Conservation (phyloP, 2,797 vertebrate species). For the Coracias cyanogaster region DNA sequence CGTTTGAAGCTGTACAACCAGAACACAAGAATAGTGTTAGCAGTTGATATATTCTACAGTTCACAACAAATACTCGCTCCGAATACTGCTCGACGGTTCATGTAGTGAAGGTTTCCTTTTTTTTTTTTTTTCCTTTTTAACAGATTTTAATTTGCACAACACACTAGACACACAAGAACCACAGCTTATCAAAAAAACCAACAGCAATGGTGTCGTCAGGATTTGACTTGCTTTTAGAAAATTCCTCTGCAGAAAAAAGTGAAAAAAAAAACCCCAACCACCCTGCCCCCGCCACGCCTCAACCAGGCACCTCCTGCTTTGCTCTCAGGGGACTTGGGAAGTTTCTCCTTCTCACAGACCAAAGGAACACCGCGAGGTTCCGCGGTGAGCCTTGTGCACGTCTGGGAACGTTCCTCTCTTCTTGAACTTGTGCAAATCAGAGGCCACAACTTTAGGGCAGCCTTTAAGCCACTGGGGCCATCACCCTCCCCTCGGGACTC, state of each 20-base stretch:
- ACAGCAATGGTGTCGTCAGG: conserved; percentile 58
- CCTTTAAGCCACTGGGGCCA: not conserved
- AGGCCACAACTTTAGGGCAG: conserved; percentile 24
- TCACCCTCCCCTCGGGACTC: not conserved
- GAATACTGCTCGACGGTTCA: conserved; percentile 78
- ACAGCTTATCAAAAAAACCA: conserved; percentile 68
- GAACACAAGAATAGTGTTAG: conserved; percentile 78
- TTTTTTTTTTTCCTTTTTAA: not conserved
- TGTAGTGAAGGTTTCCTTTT: conserved; percentile 72
- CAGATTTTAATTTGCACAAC: conserved; percentile 66
- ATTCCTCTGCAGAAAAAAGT: conserved; percentile 65
- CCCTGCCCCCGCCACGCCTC: not conserved
- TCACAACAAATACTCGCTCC: conserved; percentile 75
- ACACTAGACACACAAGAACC: conserved; percentile 73
- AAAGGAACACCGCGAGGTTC: not conserved
- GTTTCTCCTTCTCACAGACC: not conserved
- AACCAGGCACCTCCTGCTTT: not conserved
- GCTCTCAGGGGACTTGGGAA: not conserved
- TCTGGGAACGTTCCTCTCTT: not conserved
- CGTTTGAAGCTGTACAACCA: conserved; percentile 68
- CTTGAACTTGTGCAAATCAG: conserved; percentile 58
- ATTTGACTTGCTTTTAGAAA: conserved; percentile 66
- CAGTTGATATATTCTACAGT: conserved; percentile 67
- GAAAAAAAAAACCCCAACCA: not conserved
- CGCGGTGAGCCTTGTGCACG: not conserved